phyloP scores from a whole-genome alignment of 92 coral and sea anemone species.

The Phymanthus crucifer region DNA sequence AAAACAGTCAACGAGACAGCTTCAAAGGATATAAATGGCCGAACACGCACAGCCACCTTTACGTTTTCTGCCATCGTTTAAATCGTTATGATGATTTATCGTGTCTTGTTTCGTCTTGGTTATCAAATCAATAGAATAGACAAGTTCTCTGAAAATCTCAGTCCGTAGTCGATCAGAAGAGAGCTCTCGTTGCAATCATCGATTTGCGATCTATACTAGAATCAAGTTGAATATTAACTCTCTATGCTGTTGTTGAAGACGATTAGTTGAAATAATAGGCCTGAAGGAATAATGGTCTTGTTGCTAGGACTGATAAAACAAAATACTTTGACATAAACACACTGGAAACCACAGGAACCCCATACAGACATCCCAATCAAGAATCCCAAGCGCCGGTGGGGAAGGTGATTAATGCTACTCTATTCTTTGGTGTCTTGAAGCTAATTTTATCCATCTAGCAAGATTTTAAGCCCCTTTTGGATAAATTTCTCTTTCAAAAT shows the following conservation, averaged over 20 bases:
- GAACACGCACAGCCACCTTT: slow-evolving; percentile 88
- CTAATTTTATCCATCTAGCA: no score
- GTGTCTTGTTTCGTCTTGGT: not conserved
- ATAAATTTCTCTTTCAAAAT: no score
- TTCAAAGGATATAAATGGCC: slow-evolving; percentile 95
- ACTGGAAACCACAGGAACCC: not conserved
- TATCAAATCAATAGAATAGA: not conserved
- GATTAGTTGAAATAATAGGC: not conserved
- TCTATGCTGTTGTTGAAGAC: not conserved
- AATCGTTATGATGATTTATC: not conserved
- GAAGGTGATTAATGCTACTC: not conserved
- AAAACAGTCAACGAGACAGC: not conserved
- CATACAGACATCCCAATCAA: not conserved
- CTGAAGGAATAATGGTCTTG: not conserved
- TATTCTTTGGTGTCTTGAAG: no score
- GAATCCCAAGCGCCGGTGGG: not conserved
- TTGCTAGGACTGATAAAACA: not conserved
- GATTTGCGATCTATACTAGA: not conserved
- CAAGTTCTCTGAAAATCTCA: not conserved
- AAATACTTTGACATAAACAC: not conserved
- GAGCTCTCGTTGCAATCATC: not conserved
- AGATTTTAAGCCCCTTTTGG: no score
- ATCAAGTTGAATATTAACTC: not conserved
- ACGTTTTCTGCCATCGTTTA: slow-evolving; percentile 73
- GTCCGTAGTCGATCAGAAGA: not conserved